These are phyloP conservation scores for Crocodylus rhombifer DNA, from an alignment of 2,797 vertebrate genomes.

Conservation along the genomic window DNA sequence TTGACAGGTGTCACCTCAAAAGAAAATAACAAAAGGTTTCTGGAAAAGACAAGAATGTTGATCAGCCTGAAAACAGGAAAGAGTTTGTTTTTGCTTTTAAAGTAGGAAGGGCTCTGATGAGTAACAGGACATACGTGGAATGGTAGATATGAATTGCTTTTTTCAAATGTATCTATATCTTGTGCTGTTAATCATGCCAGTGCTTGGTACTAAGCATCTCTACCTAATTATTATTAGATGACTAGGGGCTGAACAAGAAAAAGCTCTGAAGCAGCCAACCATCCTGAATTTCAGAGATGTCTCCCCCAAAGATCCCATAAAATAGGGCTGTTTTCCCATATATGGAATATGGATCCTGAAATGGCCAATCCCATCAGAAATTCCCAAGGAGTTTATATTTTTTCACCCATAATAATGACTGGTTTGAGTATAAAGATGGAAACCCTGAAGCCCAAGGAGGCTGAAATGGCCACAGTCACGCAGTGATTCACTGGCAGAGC, in stretches of 20 bases:
- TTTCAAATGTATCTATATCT: neutral
- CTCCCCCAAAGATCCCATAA: too few relatives aligned
- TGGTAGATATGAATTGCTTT: neutral
- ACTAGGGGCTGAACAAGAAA: too few relatives aligned
- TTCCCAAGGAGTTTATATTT: neutral
- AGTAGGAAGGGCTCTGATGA: neutral
- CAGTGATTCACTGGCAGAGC: rapidly evolving
- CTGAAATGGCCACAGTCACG: neutral
- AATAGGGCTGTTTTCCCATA: too few relatives aligned
- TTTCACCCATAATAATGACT: neutral
- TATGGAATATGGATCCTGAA: too few relatives aligned
- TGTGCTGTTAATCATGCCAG: neutral
- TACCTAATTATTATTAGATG: neutral
- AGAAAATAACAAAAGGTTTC: too few relatives aligned
- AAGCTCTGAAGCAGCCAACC: too few relatives aligned
- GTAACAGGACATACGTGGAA: neutral
- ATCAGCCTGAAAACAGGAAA: neutral
- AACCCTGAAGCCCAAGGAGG: neutral
- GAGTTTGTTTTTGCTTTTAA: neutral
- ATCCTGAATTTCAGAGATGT: too few relatives aligned
- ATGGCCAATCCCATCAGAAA: too few relatives aligned
- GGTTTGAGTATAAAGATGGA: neutral
- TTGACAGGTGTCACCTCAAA: too few relatives aligned
- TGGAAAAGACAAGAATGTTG: neutral
- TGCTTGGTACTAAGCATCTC: neutral